phyloP scores from a whole-genome alignment of 2,888 invertebrate species.

The Chymomyza fuscimana region DNA sequence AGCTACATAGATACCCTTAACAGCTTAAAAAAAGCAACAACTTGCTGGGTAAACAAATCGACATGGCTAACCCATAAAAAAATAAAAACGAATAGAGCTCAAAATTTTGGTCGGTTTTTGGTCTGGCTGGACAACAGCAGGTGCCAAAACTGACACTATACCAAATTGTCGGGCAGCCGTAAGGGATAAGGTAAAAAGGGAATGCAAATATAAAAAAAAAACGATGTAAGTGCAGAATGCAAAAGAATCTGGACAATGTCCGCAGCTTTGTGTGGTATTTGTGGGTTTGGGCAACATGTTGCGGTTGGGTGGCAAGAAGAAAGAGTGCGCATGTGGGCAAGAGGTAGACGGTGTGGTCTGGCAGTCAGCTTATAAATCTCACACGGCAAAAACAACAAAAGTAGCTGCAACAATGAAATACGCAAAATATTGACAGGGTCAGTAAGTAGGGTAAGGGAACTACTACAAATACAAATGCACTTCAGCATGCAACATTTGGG shows the following conservation, averaged over 20 bases:
- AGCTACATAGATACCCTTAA: too few species aligned
- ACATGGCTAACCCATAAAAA: background rate
- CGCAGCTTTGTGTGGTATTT: conserved; percentile 29
- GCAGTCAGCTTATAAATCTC: conserved; percentile 58
- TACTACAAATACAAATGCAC: conserved; percentile 46
- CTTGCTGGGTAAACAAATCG: conserved; percentile 12
- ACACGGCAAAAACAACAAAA: conserved; percentile 37
- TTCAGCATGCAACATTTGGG: conserved; percentile 53
- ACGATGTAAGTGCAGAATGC: background rate
- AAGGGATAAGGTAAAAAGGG: conserved; percentile 33
- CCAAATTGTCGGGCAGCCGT: conserved; percentile 60
- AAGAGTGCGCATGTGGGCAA: conserved; percentile 9
- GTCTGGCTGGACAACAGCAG: conserved; percentile 43
- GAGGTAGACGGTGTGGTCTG: conserved; percentile 20
- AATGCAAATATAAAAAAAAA: background rate
- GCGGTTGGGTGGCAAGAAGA: conserved; percentile 43
- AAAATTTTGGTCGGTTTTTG: conserved; percentile 36
- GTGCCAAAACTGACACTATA: conserved; percentile 67
- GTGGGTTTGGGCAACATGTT: conserved; percentile 62
- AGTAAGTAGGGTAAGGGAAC: background rate
- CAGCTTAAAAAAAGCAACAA: background rate
- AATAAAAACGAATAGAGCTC: conserved; percentile 3
- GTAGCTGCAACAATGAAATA: conserved; percentile 68
- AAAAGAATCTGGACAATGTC: conserved; percentile 44
- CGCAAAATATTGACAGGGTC: conserved; percentile 71